Evolutionary conservation across 2,888 invertebrate genomes (phyloP).

Genomic region (Epinotia brunnichana): DNA sequence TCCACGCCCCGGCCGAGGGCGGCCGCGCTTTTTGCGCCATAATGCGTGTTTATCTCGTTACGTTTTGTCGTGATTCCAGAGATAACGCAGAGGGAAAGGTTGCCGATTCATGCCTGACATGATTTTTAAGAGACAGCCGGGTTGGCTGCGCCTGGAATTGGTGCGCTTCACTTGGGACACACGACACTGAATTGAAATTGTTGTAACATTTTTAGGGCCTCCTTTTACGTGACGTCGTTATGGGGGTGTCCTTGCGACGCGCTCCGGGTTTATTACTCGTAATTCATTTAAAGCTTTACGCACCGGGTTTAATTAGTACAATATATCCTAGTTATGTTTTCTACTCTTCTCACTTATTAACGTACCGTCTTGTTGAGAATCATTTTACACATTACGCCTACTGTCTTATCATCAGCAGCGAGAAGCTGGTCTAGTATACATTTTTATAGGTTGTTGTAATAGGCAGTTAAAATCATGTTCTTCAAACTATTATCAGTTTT

Average conservation of each 20-base stretch:
- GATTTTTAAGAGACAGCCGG: slow-evolving; percentile 48
- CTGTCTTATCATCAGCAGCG: too few relatives aligned
- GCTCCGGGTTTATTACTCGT: slow-evolving; percentile 33
- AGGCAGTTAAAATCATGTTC: too few relatives aligned
- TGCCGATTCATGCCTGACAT: slow-evolving; percentile 50
- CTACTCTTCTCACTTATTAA: neutral
- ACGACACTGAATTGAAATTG: slow-evolving; percentile 34
- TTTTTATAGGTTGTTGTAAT: too few relatives aligned
- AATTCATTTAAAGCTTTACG: slow-evolving; percentile 32
- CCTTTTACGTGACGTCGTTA: slow-evolving; percentile 39
- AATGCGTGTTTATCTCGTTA: slow-evolving; percentile 60
- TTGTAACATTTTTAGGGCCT: slow-evolving; percentile 37
- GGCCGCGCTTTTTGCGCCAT: slow-evolving; percentile 48
- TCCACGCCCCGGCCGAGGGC: slow-evolving; percentile 39
- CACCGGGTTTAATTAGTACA: slow-evolving; percentile 27
- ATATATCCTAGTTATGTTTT: slow-evolving; percentile 4
- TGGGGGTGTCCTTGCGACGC: slow-evolving; percentile 17
- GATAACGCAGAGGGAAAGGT: slow-evolving; percentile 47
- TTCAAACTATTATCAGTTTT: too few relatives aligned
- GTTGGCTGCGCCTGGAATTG: slow-evolving; percentile 17
- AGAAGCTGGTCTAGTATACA: too few relatives aligned
- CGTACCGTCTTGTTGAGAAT: neutral
- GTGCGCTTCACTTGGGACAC: slow-evolving; percentile 28
- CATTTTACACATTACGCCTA: too few relatives aligned
- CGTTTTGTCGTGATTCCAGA: slow-evolving; percentile 53